Evolutionary conservation across 2,888 invertebrate species (phyloP), one percentile per base, ranked within the genome.

Genomic region (Cactoblastis cactorum): DNA sequence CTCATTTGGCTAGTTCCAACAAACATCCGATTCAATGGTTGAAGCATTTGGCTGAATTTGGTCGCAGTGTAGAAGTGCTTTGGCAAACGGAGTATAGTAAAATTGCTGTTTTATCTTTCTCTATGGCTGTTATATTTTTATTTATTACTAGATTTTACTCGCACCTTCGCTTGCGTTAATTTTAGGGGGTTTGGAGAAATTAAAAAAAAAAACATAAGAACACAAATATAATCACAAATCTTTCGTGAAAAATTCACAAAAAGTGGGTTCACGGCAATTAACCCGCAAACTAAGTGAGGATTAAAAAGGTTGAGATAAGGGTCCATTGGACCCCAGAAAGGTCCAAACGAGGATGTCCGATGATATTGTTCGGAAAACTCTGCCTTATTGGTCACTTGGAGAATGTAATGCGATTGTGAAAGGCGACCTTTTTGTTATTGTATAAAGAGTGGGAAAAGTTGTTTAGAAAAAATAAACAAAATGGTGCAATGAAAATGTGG

Each of bases 341-440:
- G 41, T 38, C 11, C 11, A 19, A 34, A 49, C 34, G 22, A 49
- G 39, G 39, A 45, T 49, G 32, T 50, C 32, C 47, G 48, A 50
- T 50, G 48, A 37, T 49, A 53, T 53, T 48, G 48, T 38, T 37
- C 38, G 50, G 53, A 51, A 49, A 51, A 50, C 12, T 1, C 22
- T 8, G 24, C 43, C 12, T 48, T 41, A 47, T 45, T 48, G 47
- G 45, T 50, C 50, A 53, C 38, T 53, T 48, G 43, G 45, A 24
- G 11, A 19, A 24, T 38, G 34, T 46, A 18, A 39, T n/a, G 24
- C 22, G 34, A 49, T 39, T 46, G 46, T 47, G 18, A 35, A 14
- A 22, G 35, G 19, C 24, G 19, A 33, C 28, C 17, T 18, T 41
- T 22, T 41, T 17, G 15, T 37, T 18, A 37, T 3, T 24, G 8